Conservation (phyloP, 2,888 invertebrate species). For the Cheilosia grossa region DNA sequence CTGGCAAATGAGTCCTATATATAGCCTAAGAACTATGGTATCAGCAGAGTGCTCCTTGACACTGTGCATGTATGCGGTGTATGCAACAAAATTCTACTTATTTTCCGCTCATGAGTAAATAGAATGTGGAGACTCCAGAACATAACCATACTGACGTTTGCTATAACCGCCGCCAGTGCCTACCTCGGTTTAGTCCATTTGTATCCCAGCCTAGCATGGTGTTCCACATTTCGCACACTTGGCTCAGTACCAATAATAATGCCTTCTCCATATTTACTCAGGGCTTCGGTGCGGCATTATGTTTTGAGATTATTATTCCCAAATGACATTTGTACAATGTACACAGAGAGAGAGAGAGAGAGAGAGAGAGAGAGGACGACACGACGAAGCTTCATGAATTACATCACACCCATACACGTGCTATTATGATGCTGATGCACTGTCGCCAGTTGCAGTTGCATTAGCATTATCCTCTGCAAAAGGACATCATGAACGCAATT, state of each 20-base stretch:
- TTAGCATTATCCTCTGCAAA: slow-evolving; percentile 49
- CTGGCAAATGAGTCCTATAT: slow-evolving; percentile 5
- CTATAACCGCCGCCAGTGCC: slow-evolving; percentile 43
- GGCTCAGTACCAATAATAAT: slow-evolving; percentile 62
- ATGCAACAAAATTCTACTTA: slow-evolving; percentile 61
- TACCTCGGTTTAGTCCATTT: background rate
- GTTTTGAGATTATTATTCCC: slow-evolving; percentile 71
- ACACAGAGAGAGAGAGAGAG: slow-evolving; percentile 3
- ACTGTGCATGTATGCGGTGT: slow-evolving; percentile 5
- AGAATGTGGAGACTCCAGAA: slow-evolving; percentile 46
- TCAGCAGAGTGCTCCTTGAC: slow-evolving; percentile 2
- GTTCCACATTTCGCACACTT: slow-evolving; percentile 65
- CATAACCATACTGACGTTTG: slow-evolving; percentile 65
- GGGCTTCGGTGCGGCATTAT: slow-evolving; percentile 65
- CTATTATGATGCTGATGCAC: slow-evolving; percentile 24
- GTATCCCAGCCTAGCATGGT: slow-evolving; percentile 9
- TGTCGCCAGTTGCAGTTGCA: slow-evolving; percentile 43
- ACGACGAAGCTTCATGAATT: slow-evolving; percentile 25
- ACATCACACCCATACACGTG: slow-evolving; percentile 18
- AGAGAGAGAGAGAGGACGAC: background rate
- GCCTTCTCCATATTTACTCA: slow-evolving; percentile 59
- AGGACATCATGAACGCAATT: slow-evolving; percentile 70
- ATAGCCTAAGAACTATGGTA: slow-evolving; percentile 2
- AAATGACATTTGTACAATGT: slow-evolving; percentile 57
- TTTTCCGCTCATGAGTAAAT: slow-evolving; percentile 70